Evolutionary conservation across 2,797 vertebrate genomes (phyloP).

Genomic region (Enteromius unitaeniatus): DNA sequence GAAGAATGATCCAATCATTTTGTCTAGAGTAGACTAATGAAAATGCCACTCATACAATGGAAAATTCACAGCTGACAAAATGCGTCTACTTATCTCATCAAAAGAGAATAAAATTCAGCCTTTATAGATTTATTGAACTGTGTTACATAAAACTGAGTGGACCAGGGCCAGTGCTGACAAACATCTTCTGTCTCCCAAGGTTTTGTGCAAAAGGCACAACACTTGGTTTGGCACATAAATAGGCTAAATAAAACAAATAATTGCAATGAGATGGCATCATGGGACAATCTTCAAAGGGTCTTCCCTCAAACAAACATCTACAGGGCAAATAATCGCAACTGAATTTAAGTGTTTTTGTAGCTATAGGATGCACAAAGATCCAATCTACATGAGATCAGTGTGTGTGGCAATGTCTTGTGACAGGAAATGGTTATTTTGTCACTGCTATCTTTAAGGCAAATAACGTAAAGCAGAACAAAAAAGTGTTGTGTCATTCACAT

Average conservation of each 20-base stretch:
- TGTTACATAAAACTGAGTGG: constrained; percentile 6
- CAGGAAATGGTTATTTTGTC: not conserved
- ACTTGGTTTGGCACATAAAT: constrained; percentile 30
- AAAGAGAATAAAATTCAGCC: constrained; percentile 5
- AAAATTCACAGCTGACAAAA: constrained; percentile 20
- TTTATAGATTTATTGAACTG: constrained; percentile 32
- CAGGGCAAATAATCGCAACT: not conserved
- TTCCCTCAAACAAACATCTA: not conserved
- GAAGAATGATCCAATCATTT: constrained; percentile 29
- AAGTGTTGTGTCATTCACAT: not conserved
- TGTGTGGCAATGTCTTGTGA: not conserved
- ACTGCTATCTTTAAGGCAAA: not conserved
- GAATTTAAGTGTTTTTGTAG: not conserved
- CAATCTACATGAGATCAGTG: not conserved
- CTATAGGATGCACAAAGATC: not conserved
- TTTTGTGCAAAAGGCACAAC: constrained; percentile 40
- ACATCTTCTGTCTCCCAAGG: constrained; percentile 33
- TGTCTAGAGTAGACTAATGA: constrained; percentile 31
- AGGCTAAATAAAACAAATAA: constrained; percentile 5
- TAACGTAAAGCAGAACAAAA: not conserved
- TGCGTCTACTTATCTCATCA: constrained; percentile 33
- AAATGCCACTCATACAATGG: constrained; percentile 24
- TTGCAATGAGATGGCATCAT: not conserved
- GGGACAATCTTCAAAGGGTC: not conserved
- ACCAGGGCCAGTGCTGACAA: constrained; percentile 26